Conservation (phyloP, 2,888 invertebrate genomes). For the Miltochrista miniata region DNA sequence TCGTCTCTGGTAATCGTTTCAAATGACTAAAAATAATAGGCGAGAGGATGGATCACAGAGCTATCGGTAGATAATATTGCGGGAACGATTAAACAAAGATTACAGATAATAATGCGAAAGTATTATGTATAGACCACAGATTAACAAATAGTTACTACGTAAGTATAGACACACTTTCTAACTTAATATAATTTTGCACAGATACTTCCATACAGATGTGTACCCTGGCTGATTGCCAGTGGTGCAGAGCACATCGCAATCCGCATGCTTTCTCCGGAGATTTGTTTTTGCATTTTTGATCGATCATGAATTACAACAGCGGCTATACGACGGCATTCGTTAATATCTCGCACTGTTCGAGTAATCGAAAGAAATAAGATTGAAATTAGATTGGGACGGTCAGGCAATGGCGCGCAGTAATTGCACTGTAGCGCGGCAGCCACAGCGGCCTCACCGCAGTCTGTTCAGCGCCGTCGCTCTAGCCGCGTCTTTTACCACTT, state of each 20-base stretch:
- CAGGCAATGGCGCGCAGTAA: constrained; percentile 59
- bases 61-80: too few species aligned
- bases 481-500: constrained; percentile 35
- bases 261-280: constrained; percentile 58
- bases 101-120: too few species aligned
- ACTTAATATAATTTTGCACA: too few species aligned
- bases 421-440: constrained; percentile 49
- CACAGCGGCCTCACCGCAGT: constrained; percentile 55
- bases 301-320: constrained; percentile 44
- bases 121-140: too few species aligned
- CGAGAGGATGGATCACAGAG: too few species aligned
- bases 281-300: constrained; percentile 55
- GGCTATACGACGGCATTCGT: constrained; percentile 55
- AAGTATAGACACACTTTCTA: background rate
- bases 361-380: constrained; percentile 73
- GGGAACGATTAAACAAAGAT: too few species aligned
- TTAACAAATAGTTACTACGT: too few species aligned
- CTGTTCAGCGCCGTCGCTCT: constrained; percentile 36
- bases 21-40: too few species aligned
- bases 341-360: constrained; percentile 65
- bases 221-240: constrained; percentile 58
- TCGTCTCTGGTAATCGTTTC: too few species aligned
- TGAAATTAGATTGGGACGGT: constrained; percentile 69
- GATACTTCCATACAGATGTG: constrained; percentile 41
- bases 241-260: constrained; percentile 38